These are phyloP conservation scores for Nephrotoma appendiculata DNA, from an alignment of 2,888 invertebrate species.

Conservation along the genomic window DNA sequence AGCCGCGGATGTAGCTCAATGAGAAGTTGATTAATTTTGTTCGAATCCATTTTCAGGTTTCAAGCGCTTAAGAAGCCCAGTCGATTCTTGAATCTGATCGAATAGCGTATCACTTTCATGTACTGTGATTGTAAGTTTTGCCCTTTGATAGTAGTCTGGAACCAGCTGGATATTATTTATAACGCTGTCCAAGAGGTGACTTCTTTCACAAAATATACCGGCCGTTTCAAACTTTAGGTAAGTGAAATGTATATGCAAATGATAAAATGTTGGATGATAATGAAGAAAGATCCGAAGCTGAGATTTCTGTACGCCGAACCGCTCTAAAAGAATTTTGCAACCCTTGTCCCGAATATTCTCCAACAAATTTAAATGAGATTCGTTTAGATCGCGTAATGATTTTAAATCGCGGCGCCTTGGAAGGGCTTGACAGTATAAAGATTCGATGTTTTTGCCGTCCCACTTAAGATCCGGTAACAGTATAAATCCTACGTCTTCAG, in stretches of 20 bases:
- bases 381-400: slow-evolving; percentile 71
- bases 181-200: slow-evolving; percentile 75
- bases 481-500: slow-evolving; percentile 66
- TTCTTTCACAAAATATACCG: slow-evolving; percentile 69
- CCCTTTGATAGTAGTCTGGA: slow-evolving; percentile 69
- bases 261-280: slow-evolving; percentile 95
- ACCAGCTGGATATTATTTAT: slow-evolving; percentile 79
- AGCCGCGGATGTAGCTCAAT: slow-evolving; percentile 8
- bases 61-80: background rate
- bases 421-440: slow-evolving; percentile 75
- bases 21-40: background rate
- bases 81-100: slow-evolving; percentile 37
- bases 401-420: slow-evolving; percentile 56
- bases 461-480: slow-evolving; percentile 92
- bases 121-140: slow-evolving; percentile 65
- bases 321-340: slow-evolving; percentile 56
- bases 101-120: slow-evolving; percentile 62
- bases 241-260: slow-evolving; percentile 89
- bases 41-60: background rate
- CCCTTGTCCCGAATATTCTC: slow-evolving; percentile 66
- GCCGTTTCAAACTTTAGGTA: slow-evolving; percentile 64
- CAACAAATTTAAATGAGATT: slow-evolving; percentile 63
- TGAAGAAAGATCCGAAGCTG: slow-evolving; percentile 78
- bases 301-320: slow-evolving; percentile 53
- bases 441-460: slow-evolving; percentile 64